A percentile compares a stretch with the other conserved stretches of the same genome.
These are phyloP conservation scores for Anomalospiza imberbis DNA, from an alignment of 2,797 vertebrate genomes.

Conservation along the genomic window DNA sequence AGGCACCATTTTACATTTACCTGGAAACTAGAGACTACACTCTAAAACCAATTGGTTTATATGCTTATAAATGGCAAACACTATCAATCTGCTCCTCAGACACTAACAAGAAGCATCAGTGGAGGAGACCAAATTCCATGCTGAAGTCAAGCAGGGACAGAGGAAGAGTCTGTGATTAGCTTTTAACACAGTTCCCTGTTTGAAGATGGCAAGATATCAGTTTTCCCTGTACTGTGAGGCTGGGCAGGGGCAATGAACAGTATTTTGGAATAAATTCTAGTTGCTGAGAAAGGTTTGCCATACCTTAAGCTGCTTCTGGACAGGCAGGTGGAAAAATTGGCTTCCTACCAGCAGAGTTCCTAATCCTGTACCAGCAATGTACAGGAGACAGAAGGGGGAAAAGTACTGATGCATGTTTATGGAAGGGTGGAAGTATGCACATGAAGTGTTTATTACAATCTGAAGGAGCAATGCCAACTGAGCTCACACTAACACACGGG, in stretches of 20 bases:
- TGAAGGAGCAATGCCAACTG: fast-evolving
- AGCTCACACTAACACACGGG: background rate
- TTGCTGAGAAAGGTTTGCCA: background rate
- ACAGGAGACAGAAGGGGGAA: background rate
- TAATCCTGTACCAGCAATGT: background rate
- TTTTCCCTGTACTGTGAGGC: background rate
- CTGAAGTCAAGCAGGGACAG: fast-evolving
- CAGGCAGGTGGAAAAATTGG: background rate
- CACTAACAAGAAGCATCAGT: fast-evolving
- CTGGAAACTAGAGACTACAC: background rate
- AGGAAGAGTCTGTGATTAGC: background rate
- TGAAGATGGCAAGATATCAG: background rate
- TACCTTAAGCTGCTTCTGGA: background rate
- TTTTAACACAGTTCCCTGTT: background rate
- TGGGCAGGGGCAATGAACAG: background rate
- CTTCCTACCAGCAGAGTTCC: background rate
- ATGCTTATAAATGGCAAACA: background rate
- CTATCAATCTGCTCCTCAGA: background rate
- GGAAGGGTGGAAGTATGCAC: background rate
- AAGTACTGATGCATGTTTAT: background rate
- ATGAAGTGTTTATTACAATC: background rate
- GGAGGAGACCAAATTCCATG: background rate
- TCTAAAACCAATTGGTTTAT: background rate
- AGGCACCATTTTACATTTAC: background rate
- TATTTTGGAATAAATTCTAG: background rate